These are phyloP conservation scores for Campoplex nolae DNA, from an alignment of 2,888 invertebrate genomes.

Conservation along the genomic window DNA sequence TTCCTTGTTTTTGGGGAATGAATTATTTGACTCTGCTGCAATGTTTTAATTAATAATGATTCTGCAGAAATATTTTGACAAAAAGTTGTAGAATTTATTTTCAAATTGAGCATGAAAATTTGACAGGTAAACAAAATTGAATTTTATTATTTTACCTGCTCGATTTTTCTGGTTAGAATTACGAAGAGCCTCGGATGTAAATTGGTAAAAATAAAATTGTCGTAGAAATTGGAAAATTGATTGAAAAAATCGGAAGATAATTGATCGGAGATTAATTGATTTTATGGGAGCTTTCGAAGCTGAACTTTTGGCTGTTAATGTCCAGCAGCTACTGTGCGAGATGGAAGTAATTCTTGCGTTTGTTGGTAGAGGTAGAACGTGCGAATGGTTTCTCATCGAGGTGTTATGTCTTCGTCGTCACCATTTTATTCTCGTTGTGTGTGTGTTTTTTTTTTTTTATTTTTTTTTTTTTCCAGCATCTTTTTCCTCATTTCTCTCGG, in stretches of 20 bases:
- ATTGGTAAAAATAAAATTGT: not conserved
- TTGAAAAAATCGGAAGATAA: not conserved
- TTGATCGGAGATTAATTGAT: not conserved
- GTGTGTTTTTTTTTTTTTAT: not conserved
- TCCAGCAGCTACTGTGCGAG: constrained; percentile 13
- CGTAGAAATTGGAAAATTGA: not conserved
- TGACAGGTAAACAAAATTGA: not conserved
- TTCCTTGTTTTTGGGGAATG: not conserved
- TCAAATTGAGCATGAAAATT: not conserved
- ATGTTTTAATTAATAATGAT: not conserved
- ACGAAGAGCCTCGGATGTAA: not conserved
- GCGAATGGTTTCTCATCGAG: constrained; percentile 64
- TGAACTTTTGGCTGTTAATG: constrained; percentile 30
- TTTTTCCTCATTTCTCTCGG: constrained; percentile 32
- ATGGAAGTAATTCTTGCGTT: constrained; percentile 44
- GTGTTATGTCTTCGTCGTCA: constrained; percentile 43
- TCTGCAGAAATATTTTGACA: not conserved
- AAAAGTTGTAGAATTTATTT: not conserved
- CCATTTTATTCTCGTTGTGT: constrained; percentile 22
- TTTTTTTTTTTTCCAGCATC: not conserved
- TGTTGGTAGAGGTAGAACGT: constrained; percentile 53
- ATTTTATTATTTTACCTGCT: not conserved
- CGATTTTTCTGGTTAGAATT: not conserved
- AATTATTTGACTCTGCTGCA: not conserved
- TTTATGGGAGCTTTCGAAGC: not conserved